Conservation (phyloP, 2,888 invertebrate genomes). For the Resseliella maxima region DNA sequence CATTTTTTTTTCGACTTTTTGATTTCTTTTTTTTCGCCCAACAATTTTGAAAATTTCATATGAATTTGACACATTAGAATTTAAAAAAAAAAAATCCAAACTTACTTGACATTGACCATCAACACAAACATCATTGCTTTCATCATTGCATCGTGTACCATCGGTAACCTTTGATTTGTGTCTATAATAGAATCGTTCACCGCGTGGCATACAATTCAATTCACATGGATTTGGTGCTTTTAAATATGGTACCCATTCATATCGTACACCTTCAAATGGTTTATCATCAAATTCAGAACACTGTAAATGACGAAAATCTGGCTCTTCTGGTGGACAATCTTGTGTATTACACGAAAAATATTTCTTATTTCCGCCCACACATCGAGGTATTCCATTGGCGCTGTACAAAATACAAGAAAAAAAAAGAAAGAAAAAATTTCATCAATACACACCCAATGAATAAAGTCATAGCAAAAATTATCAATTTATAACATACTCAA, state of each 20-base stretch:
- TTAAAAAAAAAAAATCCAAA: neutral
- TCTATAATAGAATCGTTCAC: conserved; percentile 90
- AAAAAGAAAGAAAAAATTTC: neutral
- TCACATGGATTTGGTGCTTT: conserved; percentile 92
- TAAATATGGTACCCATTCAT: conserved; percentile 90
- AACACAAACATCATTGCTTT: conserved; percentile 91
- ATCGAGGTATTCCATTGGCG: conserved; percentile 73
- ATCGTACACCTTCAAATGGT: conserved; percentile 83
- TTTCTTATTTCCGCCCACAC: conserved; percentile 82
- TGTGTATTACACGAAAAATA: conserved; percentile 94
- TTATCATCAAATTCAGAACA: conserved; percentile 86
- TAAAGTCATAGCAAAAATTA: neutral
- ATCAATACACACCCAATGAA: too few species aligned
- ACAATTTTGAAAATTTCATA: too few species aligned
- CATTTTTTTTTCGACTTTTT: too few species aligned
- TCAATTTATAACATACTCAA: conserved; percentile 68
- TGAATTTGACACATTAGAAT: too few species aligned
- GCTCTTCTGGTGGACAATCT: conserved; percentile 82
- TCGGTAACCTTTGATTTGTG: conserved; percentile 84
- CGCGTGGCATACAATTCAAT: conserved; percentile 93
- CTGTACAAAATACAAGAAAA: conserved; percentile 65
- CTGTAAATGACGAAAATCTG: conserved; percentile 89
- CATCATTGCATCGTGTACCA: conserved; percentile 85
- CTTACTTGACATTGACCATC: conserved; percentile 89
- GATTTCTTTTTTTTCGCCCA: too few species aligned